Evolutionary conservation across 2,888 invertebrate species (phyloP).

Genomic region (Parthenolecanium corni): DNA sequence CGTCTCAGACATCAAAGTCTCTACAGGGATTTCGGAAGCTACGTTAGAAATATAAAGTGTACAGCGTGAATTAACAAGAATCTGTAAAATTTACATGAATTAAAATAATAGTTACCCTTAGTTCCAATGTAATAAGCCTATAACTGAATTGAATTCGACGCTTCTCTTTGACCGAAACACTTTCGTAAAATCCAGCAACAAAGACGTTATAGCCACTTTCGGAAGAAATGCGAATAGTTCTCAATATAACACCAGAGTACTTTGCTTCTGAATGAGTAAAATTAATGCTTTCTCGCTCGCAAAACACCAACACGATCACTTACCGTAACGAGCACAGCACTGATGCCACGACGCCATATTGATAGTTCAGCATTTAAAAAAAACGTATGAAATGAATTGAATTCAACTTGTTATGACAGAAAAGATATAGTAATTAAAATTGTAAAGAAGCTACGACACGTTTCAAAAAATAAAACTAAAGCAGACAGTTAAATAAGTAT

Average conservation of each 20-base stretch:
- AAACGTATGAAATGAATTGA: slow-evolving; percentile 6
- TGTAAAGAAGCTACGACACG: slow-evolving; percentile 11
- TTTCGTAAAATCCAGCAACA: neutral
- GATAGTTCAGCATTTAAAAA: slow-evolving; percentile 12
- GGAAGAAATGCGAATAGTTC: slow-evolving; percentile 6
- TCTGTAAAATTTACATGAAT: no score
- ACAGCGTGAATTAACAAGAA: no score
- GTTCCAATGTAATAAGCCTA: slow-evolving; percentile 26
- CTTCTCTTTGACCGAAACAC: slow-evolving; percentile 11
- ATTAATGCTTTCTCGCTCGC: neutral
- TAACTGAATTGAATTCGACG: slow-evolving; percentile 12
- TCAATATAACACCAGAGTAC: slow-evolving; percentile 7
- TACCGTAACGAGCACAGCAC: slow-evolving; percentile 26
- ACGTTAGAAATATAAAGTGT: no score
- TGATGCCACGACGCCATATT: slow-evolving; percentile 29
- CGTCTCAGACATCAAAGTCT: no score
- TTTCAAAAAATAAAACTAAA: slow-evolving; percentile 13
- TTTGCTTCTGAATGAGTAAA: neutral
- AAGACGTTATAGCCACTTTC: slow-evolving; percentile 2
- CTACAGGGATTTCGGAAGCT: no score
- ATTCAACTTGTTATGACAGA: neutral
- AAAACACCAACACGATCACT: slow-evolving; percentile 24
- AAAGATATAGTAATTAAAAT: slow-evolving; percentile 8
- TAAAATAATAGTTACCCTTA: slow-evolving; percentile 18
- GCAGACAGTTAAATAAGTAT: neutral